A percentile compares a stretch with the other conserved stretches of the same genome.
Evolutionary conservation across 2,888 invertebrate genomes (phyloP).

Genomic region (Ommatoiulus sabulosus): DNA sequence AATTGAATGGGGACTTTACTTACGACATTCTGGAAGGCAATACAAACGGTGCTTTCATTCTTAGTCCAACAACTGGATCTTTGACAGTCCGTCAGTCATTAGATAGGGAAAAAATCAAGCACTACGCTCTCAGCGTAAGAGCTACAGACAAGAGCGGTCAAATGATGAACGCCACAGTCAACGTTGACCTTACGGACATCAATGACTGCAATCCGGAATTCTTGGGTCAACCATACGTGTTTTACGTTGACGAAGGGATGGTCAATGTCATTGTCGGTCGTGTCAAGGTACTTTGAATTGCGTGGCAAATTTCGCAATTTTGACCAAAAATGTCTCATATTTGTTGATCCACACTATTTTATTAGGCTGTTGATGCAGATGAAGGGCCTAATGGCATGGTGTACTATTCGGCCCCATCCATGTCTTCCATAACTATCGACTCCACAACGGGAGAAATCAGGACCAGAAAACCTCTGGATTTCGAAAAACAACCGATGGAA

Average conservation of each 20-base stretch:
- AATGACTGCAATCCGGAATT: slow-evolving; percentile 94
- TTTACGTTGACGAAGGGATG: slow-evolving; percentile 69
- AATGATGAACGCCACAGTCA: slow-evolving; percentile 84
- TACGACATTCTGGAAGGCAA: slow-evolving; percentile 91
- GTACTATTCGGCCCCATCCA: slow-evolving; percentile 80
- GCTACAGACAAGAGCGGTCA: slow-evolving; percentile 88
- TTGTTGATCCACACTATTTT: neutral
- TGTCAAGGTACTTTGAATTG: slow-evolving; percentile 70
- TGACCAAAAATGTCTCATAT: neutral
- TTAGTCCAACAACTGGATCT: slow-evolving; percentile 88
- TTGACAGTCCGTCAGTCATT: slow-evolving; percentile 86
- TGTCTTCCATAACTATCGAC: slow-evolving; percentile 82
- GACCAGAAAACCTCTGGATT: slow-evolving; percentile 81
- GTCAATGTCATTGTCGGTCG: slow-evolving; percentile 74
- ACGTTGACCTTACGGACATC: slow-evolving; percentile 89
- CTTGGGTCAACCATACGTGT: slow-evolving; percentile 82
- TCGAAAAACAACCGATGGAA: slow-evolving; percentile 83
- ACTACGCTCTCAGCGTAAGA: slow-evolving; percentile 86
- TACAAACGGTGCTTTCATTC: slow-evolving; percentile 86
- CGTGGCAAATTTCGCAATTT: neutral
- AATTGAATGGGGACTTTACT: slow-evolving; percentile 70
- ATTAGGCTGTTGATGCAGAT: slow-evolving; percentile 83
- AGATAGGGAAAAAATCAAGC: slow-evolving; percentile 88
- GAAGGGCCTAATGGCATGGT: slow-evolving; percentile 86
- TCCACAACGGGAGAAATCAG: slow-evolving; percentile 82